Evolutionary conservation across 2,113 vertebrate genomes (phyloP).

Genomic region (Platysteira castanea): DNA sequence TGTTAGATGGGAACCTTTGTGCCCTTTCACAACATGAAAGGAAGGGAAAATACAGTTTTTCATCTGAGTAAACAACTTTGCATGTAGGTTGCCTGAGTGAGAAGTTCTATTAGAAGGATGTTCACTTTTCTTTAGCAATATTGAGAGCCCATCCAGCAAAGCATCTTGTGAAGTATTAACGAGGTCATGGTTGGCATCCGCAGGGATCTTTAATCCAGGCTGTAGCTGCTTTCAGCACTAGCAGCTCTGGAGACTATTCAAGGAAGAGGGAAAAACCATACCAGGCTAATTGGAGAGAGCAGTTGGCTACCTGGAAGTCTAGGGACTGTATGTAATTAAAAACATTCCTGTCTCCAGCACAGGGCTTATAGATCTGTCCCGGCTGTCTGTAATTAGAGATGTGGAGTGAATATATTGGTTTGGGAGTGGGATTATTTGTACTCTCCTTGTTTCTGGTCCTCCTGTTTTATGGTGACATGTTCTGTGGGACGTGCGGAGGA

Average conservation of each 20-base stretch:
- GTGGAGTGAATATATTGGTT: background rate
- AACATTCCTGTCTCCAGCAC: background rate
- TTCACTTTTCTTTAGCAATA: background rate
- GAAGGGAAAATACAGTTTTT: background rate
- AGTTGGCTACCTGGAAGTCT: background rate
- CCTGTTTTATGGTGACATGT: background rate
- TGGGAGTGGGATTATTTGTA: background rate
- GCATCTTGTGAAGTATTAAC: background rate
- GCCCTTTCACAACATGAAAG: background rate
- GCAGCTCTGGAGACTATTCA: background rate
- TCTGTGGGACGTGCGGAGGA: background rate
- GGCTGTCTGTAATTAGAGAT: constrained; percentile 16
- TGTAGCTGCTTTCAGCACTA: background rate
- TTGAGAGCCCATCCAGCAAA: background rate
- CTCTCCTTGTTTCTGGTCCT: background rate
- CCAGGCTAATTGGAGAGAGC: background rate
- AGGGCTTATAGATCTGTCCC: background rate
- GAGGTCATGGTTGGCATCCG: background rate
- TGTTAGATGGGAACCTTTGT: background rate
- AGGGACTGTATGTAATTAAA: background rate
- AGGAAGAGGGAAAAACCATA: background rate
- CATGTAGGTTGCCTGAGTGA: background rate
- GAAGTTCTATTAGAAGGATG: background rate
- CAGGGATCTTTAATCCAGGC: background rate
- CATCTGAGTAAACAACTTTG: background rate